These are phyloP conservation scores for Tenthredo mesomela DNA, from an alignment of 2,888 invertebrate species.

Conservation along the genomic window DNA sequence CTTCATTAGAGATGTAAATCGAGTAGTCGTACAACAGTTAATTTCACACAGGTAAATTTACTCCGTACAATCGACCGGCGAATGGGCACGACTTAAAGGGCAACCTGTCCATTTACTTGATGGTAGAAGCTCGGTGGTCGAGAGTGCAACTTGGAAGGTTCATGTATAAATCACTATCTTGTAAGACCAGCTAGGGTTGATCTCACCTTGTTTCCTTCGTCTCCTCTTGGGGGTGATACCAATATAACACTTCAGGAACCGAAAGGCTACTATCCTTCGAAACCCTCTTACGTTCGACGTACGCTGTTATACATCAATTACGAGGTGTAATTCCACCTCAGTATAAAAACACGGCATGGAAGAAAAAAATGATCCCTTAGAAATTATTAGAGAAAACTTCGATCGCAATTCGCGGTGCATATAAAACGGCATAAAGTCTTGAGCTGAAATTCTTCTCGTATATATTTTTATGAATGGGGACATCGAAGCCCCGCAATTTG, in stretches of 20 bases:
- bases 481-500: neutral
- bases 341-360: neutral
- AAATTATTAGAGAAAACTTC: neutral
- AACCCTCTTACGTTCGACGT: neutral
- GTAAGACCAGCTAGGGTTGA: slow-evolving; percentile 21
- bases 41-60: slow-evolving; percentile 38
- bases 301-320: slow-evolving; percentile 6
- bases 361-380: neutral
- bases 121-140: neutral
- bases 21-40: slow-evolving; percentile 1
- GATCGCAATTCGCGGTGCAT: neutral
- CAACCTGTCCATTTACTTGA: slow-evolving; percentile 30
- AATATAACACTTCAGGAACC: slow-evolving; percentile 32
- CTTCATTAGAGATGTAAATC: slow-evolving; percentile 2
- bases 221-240: slow-evolving; percentile 27
- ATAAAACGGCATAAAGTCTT: neutral
- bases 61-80: neutral
- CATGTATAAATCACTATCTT: slow-evolving; percentile 44
- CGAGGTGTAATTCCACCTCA: slow-evolving; percentile 48
- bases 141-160: slow-evolving; percentile 33
- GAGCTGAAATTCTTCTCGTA: neutral
- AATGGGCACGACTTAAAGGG: neutral
- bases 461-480: neutral
- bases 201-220: slow-evolving; percentile 39
- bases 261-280: slow-evolving; percentile 12